Conservation (phyloP, 2,888 invertebrate genomes). For the Branchipolynoe longqiensis region DNA sequence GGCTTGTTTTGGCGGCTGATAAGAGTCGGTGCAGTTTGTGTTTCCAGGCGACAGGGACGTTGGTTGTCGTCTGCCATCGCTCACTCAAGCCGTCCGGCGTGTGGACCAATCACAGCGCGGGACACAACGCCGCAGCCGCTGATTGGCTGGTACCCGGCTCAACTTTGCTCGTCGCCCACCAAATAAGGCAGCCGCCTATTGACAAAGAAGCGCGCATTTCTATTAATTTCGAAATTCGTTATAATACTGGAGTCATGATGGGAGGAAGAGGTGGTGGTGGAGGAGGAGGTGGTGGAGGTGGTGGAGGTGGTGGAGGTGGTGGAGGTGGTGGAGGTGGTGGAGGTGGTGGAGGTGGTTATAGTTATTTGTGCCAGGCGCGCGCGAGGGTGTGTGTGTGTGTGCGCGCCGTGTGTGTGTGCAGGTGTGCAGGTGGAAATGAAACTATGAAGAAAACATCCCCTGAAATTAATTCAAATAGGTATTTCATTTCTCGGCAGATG, state of each 20-base stretch:
- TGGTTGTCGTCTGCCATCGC: not conserved
- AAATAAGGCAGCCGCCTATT: constrained; percentile 26
- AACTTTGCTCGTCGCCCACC: not conserved
- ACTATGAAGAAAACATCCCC: no score
- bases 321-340: no score
- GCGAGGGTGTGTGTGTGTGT: no score
- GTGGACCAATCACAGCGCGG: constrained; percentile 9
- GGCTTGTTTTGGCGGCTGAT: no score
- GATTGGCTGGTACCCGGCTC: not conserved
- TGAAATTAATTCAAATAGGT: no score
- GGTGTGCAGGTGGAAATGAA: no score
- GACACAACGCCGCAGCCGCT: not conserved
- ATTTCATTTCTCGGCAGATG: no score
- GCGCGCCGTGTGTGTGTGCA: no score
- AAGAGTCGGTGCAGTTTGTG: no score
- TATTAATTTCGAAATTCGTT: constrained; percentile 29
- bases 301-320: no score
- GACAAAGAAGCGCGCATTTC: constrained; percentile 25
- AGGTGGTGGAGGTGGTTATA: no score
- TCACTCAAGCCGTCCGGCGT: not conserved
- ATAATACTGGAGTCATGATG: not conserved
- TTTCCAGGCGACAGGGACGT: not conserved
- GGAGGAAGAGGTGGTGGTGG: not conserved
- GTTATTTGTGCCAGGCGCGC: no score
- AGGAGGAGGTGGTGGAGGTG: not conserved